Percentiles rank a stretch among this genome's conserved stretches.
Conservation (phyloP, 1,140 invertebrate species). For the Neelides sp. region DNA sequence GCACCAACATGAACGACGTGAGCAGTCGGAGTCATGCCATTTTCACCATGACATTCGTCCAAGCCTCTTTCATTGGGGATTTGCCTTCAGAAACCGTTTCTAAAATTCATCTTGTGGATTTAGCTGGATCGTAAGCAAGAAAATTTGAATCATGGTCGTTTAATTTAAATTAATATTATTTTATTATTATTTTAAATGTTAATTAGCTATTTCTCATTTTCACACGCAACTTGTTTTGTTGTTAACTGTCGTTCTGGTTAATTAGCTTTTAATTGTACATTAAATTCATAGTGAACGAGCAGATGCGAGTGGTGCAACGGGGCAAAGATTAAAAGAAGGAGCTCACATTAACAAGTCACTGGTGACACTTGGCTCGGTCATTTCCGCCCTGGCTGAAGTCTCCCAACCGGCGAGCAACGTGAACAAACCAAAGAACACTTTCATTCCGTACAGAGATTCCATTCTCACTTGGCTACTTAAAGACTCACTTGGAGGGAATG, state of each 20-base stretch:
- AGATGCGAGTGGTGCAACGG: slow-evolving; percentile 71
- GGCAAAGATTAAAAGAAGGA: slow-evolving; percentile 73
- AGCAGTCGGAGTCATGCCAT: slow-evolving; percentile 90
- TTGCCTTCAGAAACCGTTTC: slow-evolving; percentile 77
- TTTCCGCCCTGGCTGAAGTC: slow-evolving; percentile 57
- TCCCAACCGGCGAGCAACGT: slow-evolving; percentile 10
- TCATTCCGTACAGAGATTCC: slow-evolving; percentile 82
- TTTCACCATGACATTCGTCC: slow-evolving; percentile 80
- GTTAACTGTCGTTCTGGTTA: background rate
- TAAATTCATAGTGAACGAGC: slow-evolving; percentile 58
- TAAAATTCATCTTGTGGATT: slow-evolving; percentile 73
- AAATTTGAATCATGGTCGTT: slow-evolving; percentile 5
- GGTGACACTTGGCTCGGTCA: slow-evolving; percentile 78
- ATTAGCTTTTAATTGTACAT: background rate
- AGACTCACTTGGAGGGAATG: slow-evolving; percentile 83
- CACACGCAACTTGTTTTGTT: background rate
- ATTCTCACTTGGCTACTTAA: slow-evolving; percentile 42
- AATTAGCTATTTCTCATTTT: background rate
- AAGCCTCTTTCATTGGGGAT: slow-evolving; percentile 63
- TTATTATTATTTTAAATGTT: background rate
- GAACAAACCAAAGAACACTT: slow-evolving; percentile 43
- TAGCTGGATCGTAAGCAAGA: slow-evolving; percentile 58
- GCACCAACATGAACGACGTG: slow-evolving; percentile 74
- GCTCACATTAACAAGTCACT: slow-evolving; percentile 86
- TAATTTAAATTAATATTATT: background rate